Base-by-base conservation (phyloP, 2,113 vertebrate species). In the Chelonoidis abingdonii region DNA sequence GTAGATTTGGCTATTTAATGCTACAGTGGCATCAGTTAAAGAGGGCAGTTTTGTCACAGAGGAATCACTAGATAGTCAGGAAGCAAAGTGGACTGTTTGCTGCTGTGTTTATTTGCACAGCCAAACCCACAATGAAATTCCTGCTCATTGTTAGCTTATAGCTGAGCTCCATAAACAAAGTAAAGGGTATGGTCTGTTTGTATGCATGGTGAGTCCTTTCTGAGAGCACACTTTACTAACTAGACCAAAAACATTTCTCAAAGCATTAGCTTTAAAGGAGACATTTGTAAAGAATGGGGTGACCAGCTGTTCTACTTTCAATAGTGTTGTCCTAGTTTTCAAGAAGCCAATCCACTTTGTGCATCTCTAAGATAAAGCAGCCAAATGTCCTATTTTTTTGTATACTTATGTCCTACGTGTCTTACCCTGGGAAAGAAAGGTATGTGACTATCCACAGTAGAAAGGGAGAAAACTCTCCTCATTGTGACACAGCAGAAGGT, bases 221-320 rank as follows among this genome's bases (percentile, higher is more conserved):
- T 94, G 88, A 92, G 83, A 90, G 90, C 81, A 92, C 29, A 87
- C 85, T 95, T 95, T 76, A 92, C 76, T 95, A 97, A 97, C 79
- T 94, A 96, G 95, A 95, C 85, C 94, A 96, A 89, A 96, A 97
- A 79, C 0, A 8, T 69, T 91, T 92, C 87, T 93, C 85, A 91
- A 87, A 95, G 82, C 79, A 86, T 93, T 84, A 89, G 94, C 86
- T 94, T 92, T 94, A 92, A 92, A 97, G 89, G 92, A 80, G 93
- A 92, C 72, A 47, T 94, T 97, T 92, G 80, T 95, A 95, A 81
- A 0, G 3, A 94, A 88, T 0, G 24, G 91, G 95, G 93, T 96
- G 93, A 96, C 94, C 95, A 92, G 97, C 86, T 95, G 94, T 95
- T 96, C 94, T 94, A 96, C 94, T 97, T 97, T 95, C 88, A 69